A percentile compares a stretch with the other conserved stretches of the same genome.
These are phyloP conservation scores for Nesogale talazaci DNA, from an alignment of 2,113 vertebrate genomes.

Conservation along the genomic window DNA sequence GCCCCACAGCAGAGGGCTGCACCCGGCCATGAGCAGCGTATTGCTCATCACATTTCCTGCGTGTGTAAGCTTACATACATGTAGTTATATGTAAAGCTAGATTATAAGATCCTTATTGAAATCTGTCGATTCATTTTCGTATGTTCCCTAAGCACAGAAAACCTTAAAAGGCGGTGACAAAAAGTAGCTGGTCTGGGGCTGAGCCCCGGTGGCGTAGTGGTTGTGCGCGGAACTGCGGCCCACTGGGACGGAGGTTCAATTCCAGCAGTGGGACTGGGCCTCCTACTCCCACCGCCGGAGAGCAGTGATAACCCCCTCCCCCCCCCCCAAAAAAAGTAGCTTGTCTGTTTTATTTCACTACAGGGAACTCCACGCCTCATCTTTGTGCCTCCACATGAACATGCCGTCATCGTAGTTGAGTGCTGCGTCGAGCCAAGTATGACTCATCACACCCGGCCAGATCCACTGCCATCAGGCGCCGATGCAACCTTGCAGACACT, in stretches of 20 bases:
- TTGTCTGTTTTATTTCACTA: conserved; percentile 31
- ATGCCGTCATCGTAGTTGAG: background rate
- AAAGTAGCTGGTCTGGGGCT: no score
- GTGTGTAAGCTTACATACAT: background rate
- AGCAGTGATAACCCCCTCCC: no score
- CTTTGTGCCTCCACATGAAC: background rate
- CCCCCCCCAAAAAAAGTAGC: no score
- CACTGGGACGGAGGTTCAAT: no score
- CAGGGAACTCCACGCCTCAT: background rate
- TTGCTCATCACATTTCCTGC: conserved; percentile 18
- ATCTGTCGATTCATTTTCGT: conserved; percentile 18
- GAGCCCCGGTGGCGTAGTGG: no score
- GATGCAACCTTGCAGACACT: background rate
- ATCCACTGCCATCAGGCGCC: background rate
- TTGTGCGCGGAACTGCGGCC: no score
- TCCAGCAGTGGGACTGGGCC: no score
- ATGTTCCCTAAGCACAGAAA: conserved; percentile 34
- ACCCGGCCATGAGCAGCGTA: background rate
- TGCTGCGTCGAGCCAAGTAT: background rate
- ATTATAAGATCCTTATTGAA: conserved; percentile 24
- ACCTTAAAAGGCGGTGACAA: background rate
- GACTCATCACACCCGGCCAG: background rate
- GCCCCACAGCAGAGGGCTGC: background rate
- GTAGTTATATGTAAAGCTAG: background rate
- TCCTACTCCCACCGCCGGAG: no score